Evolutionary conservation across 1,140 invertebrate species (phyloP).

Genomic region (Ridgeia piscesae): DNA sequence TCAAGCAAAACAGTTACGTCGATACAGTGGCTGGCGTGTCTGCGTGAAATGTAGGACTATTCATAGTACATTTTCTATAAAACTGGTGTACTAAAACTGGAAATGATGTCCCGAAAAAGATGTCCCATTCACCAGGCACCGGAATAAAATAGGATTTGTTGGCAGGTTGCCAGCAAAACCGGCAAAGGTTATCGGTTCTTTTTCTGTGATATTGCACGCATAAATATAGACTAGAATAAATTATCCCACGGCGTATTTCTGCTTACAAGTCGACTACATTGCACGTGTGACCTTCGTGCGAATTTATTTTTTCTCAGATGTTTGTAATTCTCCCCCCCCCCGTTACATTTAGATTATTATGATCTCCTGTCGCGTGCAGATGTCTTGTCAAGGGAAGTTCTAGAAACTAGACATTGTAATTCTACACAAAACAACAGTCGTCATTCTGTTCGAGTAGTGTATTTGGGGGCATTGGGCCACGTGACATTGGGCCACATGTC

Average conservation of each 20-base stretch:
- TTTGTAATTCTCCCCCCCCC: background rate
- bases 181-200: background rate
- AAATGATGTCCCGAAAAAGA: background rate
- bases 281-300: background rate
- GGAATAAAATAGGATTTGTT: no score
- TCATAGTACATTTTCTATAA: background rate
- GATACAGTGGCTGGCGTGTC: background rate
- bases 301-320: background rate
- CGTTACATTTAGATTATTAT: no score
- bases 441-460: no score
- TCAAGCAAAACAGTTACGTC: background rate
- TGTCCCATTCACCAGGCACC: background rate
- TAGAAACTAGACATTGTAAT: no score
- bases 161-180: background rate
- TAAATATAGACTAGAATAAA: no score
- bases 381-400: no score
- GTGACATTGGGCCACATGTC: no score
- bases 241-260: background rate
- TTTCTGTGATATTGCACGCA: background rate
- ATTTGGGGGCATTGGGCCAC: no score
- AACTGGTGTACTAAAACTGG: background rate
- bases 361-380: no score
- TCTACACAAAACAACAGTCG: no score
- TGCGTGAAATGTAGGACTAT: background rate
- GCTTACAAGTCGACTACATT: background rate